phyloP scores from a whole-genome alignment of 2,888 invertebrate species.

The Thymelicus acteon region DNA sequence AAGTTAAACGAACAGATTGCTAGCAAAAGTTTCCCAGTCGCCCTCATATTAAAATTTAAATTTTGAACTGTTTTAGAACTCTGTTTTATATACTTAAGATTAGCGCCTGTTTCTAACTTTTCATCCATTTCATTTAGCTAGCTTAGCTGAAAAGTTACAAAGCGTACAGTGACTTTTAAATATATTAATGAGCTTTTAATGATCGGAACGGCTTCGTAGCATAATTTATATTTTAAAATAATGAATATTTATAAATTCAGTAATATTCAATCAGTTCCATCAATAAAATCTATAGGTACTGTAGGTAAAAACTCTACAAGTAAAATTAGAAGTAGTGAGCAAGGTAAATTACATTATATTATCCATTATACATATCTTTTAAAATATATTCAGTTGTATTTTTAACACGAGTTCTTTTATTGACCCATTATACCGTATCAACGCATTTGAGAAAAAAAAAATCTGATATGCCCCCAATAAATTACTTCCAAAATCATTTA shows the following conservation, averaged over 20 bases:
- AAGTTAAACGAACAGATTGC: constrained; percentile 15
- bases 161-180: constrained; percentile 1
- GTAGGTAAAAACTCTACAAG: no score
- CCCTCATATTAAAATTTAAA: constrained; percentile 14
- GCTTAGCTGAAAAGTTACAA: constrained; percentile 2
- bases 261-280: neutral
- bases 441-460: no score
- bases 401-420: no score
- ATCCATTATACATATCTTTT: no score
- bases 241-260: neutral
- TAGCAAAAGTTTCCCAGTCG: constrained; percentile 2
- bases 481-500: no score
- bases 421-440: no score
- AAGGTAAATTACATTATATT: no score
- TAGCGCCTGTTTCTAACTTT: constrained; percentile 8
- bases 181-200: constrained; percentile 6
- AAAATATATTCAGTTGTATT: no score
- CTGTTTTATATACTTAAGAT: constrained; percentile 15
- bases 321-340: no score
- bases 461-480: no score
- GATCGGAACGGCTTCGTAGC: neutral
- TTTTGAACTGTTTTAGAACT: constrained; percentile 10
- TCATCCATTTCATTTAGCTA: constrained; percentile 12
- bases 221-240: neutral
- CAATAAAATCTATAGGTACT: no score